phyloP scores from a whole-genome alignment of 2,113 vertebrate genomes.

The Neomonachus schauinslandi region DNA sequence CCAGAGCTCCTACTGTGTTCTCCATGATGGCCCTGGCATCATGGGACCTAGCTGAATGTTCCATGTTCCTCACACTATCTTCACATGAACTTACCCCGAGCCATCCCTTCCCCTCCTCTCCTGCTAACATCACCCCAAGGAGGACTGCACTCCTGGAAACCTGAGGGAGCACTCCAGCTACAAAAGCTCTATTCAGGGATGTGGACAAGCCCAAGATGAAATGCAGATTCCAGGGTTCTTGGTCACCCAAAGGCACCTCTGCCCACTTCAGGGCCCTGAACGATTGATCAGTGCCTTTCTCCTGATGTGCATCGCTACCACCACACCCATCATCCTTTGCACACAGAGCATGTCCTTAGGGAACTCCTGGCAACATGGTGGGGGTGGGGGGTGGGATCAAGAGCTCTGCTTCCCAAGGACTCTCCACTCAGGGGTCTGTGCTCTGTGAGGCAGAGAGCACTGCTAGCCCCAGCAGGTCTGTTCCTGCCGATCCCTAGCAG shows the following conservation, averaged over 20 bases:
- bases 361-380: neutral
- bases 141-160: neutral
- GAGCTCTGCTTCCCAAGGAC: neutral
- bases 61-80: neutral
- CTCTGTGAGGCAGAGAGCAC: neutral
- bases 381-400: neutral
- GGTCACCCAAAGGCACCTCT: neutral
- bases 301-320: neutral
- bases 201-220: neutral
- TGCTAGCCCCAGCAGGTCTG: neutral
- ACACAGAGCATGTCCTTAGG: neutral
- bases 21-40: neutral
- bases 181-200: neutral
- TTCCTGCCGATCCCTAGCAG: no score
- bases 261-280: neutral
- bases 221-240: neutral
- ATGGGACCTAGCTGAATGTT: neutral
- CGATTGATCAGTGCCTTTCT: neutral
- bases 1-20: neutral
- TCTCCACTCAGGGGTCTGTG: neutral
- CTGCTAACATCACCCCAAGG: neutral
- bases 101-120: rapidly evolving
- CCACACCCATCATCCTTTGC: neutral
- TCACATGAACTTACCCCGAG: neutral
- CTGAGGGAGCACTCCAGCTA: neutral